Evolutionary conservation across 2,888 invertebrate species (phyloP).

Genomic region (Meliscaeva auricollis): DNA sequence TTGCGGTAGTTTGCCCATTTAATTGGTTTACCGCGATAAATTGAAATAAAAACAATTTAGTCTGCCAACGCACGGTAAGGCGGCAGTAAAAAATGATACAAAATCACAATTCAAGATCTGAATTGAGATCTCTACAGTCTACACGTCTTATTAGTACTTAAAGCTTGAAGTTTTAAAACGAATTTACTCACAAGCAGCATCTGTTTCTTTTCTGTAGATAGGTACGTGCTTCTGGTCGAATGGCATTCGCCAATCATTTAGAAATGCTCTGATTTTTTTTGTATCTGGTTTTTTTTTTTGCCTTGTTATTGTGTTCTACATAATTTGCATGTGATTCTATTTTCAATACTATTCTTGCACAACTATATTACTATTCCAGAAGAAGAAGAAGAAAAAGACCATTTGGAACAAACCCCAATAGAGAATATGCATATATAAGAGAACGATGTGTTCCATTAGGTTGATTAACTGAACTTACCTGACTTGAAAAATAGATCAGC

Average conservation of each 20-base stretch:
- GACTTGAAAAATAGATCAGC: slow-evolving; percentile 65
- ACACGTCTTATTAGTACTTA: slow-evolving; percentile 36
- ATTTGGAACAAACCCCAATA: background rate
- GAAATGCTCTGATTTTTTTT: slow-evolving; percentile 52
- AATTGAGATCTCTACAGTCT: slow-evolving; percentile 23
- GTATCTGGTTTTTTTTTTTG: background rate
- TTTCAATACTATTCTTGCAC: background rate
- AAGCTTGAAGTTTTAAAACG: slow-evolving; percentile 14
- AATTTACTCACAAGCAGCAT: background rate
- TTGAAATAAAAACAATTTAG: slow-evolving; percentile 9
- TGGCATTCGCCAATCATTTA: slow-evolving; percentile 44
- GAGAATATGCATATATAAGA: background rate
- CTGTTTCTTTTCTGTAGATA: too few species aligned
- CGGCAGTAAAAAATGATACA: too few species aligned
- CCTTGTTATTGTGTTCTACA: slow-evolving; percentile 21
- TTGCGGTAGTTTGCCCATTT: background rate
- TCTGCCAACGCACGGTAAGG: slow-evolving; percentile 1
- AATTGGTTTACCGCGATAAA: slow-evolving; percentile 27
- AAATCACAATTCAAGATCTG: background rate
- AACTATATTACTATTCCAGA: slow-evolving; percentile 7
- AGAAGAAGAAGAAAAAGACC: slow-evolving; percentile 1
- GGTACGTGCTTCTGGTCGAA: background rate
- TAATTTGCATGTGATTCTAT: slow-evolving; percentile 51
- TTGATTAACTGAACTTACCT: slow-evolving; percentile 74
- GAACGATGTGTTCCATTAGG: slow-evolving; percentile 72